phyloP scores from a whole-genome alignment of 2,113 vertebrate genomes.

The Tiliqua scincoides region DNA sequence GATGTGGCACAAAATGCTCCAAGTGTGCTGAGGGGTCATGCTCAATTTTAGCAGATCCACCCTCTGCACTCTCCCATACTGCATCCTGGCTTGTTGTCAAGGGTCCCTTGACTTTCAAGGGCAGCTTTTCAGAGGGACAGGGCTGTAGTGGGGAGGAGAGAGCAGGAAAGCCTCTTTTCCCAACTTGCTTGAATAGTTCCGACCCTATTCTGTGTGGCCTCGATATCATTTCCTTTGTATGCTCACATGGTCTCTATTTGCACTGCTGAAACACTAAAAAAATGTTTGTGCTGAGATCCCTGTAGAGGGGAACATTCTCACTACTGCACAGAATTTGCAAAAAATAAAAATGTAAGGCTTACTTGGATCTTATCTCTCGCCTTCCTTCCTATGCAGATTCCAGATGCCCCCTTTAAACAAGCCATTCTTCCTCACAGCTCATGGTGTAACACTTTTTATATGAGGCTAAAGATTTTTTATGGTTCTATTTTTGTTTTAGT shows the following conservation, averaged over 20 bases:
- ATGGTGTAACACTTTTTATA: neutral
- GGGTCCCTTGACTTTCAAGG: neutral
- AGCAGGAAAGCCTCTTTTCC: no score
- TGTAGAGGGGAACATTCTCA: neutral
- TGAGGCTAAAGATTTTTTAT: neutral
- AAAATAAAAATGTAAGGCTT: neutral
- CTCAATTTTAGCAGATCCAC: no score
- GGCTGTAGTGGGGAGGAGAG: no score
- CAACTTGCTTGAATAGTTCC: no score
- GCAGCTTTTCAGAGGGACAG: no score
- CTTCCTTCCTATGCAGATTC: neutral
- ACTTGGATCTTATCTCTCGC: conserved; percentile 8
- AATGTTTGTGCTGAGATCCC: neutral
- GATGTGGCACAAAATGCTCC: no score
- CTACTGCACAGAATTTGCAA: conserved; percentile 9
- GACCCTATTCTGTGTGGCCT: neutral
- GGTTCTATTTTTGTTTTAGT: conserved; percentile 2
- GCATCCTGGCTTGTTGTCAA: neutral
- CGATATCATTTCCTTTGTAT: neutral
- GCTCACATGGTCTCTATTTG: neutral
- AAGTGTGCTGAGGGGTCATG: no score
- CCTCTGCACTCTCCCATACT: neutral
- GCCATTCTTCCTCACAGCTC: neutral
- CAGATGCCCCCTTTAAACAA: neutral
- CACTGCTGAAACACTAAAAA: neutral